Evolutionary conservation across 2,113 vertebrate species (phyloP), one percentile per base, ranked within the genome.

Genomic region (Toxostoma redivivum): DNA sequence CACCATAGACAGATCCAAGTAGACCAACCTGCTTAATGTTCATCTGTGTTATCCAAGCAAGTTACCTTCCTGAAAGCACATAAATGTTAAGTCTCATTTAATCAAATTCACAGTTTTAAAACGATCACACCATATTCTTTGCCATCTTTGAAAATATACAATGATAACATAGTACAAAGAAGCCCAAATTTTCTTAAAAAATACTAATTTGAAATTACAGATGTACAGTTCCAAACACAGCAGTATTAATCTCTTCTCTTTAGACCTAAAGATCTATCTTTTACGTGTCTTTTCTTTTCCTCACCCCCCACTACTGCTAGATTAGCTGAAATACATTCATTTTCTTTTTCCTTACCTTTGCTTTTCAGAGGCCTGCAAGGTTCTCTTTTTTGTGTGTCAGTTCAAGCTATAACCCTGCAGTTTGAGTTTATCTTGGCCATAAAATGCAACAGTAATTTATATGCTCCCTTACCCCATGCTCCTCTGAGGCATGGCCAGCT

Each of bases 391-490:
- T 79, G 71, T 86, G 17, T 95, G 88, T 96, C 91, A 93, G 93
- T 95, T 96, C 95, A 97, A 95, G 95, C 96, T 97, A 96, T 97
- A 97, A 97, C 97, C 95, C 95, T 97, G 96, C 83, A 95, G 95
- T 98, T 90, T 89, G 82, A 97, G 97, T 98, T 98, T 98, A 98
- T 98, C 97, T 98, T 98, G 95, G 96, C 97, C 54, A 62, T 98
- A 98, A 98, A 98, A 98, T 31, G 96, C 97, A 97, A 94, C 91
- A 97, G 97, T 97, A 98, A 98, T 98, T 98, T 98, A 97, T 97
- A 98, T 94, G 95, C 96, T 97, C 81, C 92, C 92, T 94, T 87
- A 90, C 93, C 93, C 70, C 31, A 62, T 2, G 4, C 88, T 98
- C 97, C 96, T 98, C 95, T 71, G 97, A 98, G 97, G 96, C 96